Base-by-base conservation (phyloP, 1,140 invertebrate species). In the Musca vetustissima region DNA sequence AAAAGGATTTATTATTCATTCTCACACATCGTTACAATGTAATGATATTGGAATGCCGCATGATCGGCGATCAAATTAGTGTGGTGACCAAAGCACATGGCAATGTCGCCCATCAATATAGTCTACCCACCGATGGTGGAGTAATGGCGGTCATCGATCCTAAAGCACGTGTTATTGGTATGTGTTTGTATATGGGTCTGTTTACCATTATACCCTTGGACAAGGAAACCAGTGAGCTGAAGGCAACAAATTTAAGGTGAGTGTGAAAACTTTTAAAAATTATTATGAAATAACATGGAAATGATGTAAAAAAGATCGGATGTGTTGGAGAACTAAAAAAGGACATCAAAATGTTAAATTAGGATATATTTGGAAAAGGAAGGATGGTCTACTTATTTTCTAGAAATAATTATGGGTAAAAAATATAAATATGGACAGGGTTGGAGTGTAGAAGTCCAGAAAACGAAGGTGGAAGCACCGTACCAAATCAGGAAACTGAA, bases 131-230 rank as follows among this genome's bases (percentile, higher is more conserved):
- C 2, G 96, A 98, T 81, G 97, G 94, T 68, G 96, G 96, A 32
- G 96, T 98, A 57, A 91, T 97, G 73, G 95, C 93, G 15, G 93
- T 98, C 0, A 96, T 99, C 71, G 97, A 99, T 87, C 96, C 96
- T 28, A 92, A 95, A 83, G 94, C 94, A 24, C 87, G 95, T 74
- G 92, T 96, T 0, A 98, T 99, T 80, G 97, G 96, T 15, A 86
- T 99, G 47, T 86, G 97, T 70, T 85, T 99, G 0, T 99, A 99
- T 83, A 97, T 99, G 87, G 97, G 97, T 1, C 85, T 98, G 1
- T 95, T 99, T 77, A 99, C 99, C 85, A 95, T 99, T 55, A 96
- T 96, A 78, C 94, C 93, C 0, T 81, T 96, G 68, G 96, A 98
- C 71, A 95, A 93, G 79, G 94, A 98, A 75, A 95, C 94, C 73